Base-by-base conservation (phyloP, 2,797 vertebrate species). In the Schizopygopsis pylzovi region DNA sequence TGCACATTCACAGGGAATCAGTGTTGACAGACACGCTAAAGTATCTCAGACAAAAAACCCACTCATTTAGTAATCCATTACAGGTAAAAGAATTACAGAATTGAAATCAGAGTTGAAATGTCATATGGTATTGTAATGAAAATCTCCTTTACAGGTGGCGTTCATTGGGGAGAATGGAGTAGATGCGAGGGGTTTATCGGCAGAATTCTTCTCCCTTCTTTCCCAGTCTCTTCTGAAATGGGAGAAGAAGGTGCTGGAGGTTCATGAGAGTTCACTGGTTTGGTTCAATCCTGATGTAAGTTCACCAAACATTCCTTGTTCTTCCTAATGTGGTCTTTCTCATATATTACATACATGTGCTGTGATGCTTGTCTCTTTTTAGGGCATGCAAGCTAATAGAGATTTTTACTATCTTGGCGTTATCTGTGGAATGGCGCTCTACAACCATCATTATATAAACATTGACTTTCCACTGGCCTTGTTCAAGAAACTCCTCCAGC, bases 401-500 rank as follows among this genome's bases (percentile, higher is more conserved):
- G 81, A 67, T 9, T 92, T 94, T 80, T 79, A 83, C 79, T 71
- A 59, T 47, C 47, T 92, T 0, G 94, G 94, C 0, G 84, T 88
- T 0, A 77, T 94, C n/a, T 93, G 89, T 15, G 93, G 94, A 18
- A 92, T 95, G 91, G 94, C 94, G 0, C 81, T 93, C 13, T 91
- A 87, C 71, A 93, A 93, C n/a, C 0, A 0, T 0, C 0, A 20
- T 75, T 15, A 0, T 0, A 76, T 37, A 13, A 86, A 91, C 63
- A 72, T 95, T 10, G 85, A 98, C 94, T 97, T 97, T 93, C 94
- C 98, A 43, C 92, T 96, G 93, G 97, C 94, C 85, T 95, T 99
- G 88, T 99, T 97, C 92, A 99, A 98, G 94, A 99, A 98, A 92
- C 94, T 99, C 68, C 91, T 98, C 71, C 68, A 79, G 68, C 5